These are phyloP conservation scores for Nanorana parkeri DNA, from an alignment of 2,113 vertebrate genomes.

Conservation along the genomic window DNA sequence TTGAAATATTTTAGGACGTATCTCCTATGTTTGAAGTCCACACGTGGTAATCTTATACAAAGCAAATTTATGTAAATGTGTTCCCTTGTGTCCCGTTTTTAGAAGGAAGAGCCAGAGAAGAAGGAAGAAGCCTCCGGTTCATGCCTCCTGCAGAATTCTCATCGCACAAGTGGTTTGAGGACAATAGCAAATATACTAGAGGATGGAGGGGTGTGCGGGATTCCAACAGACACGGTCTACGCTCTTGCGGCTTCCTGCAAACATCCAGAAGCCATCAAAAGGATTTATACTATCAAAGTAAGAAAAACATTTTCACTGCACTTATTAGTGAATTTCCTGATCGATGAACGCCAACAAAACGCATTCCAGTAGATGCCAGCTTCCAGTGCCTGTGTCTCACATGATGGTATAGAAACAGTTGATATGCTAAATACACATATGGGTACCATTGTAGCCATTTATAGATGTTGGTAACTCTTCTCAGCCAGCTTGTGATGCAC, in stretches of 20 bases:
- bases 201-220: constrained; percentile 78
- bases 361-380: too few species aligned
- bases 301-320: background rate
- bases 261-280: constrained; percentile 84
- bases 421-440: too few species aligned
- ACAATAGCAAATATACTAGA: constrained; percentile 78
- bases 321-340: too few species aligned
- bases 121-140: constrained; percentile 48
- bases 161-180: constrained; percentile 77
- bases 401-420: too few species aligned
- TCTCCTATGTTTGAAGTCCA: too few species aligned
- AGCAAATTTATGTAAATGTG: background rate
- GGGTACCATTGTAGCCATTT: too few species aligned
- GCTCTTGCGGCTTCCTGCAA: constrained; percentile 88
- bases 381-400: too few species aligned
- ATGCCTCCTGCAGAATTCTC: constrained; percentile 75
- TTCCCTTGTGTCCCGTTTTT: background rate
- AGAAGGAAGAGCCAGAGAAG: constrained; percentile 60
- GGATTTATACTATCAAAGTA: constrained; percentile 89
- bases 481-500: too few species aligned
- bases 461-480: too few species aligned
- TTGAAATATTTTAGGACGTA: too few species aligned
- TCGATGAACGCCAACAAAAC: too few species aligned
- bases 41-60: too few species aligned
- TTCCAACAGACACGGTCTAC: constrained; percentile 89